Evolutionary conservation across 2,888 invertebrate genomes (phyloP), one percentile per base, ranked within the genome.

Genomic region (Drosophila setosimentum): DNA sequence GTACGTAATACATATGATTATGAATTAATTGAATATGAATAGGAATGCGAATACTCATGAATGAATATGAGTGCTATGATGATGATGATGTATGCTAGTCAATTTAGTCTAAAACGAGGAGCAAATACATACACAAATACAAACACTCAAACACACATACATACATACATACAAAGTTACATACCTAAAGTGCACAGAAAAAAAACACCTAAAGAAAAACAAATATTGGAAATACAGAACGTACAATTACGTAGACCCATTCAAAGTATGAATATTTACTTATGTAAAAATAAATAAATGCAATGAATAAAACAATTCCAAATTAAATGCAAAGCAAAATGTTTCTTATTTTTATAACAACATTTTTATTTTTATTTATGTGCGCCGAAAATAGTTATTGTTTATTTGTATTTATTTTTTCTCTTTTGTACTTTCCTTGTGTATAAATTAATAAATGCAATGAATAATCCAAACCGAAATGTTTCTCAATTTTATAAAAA

Each of bases 291-390:
- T 57, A 68, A 76, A 63, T 59, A 65, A 85, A 73, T 65, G 80
- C 80, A 86, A 83, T 74, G 61, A 83, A 80, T 69, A 73, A 83
- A 76, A 53, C n/a, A 58, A 68, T 60, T 60, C 24, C 24, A 63
- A 29, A 59, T 54, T 37, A 45, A 27, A 29, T 24, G 45, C 24
- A 45, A 30, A 18, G n/a, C 24, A 35, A 32, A n/a, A 29, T 55
- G 5, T n/a, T 33, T 55, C 3, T 63, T 7, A 6, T 54, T 54
- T 53, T 16, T n/a, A 50, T n/a, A 30, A 21, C 2, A 51, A 51
- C 8, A 13, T 13, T 30, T 16, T 32, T 5, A 24, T 16, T 24
- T 24, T 16, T 16, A 16, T 8, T 16, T 24, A 4, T 45, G 45
- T 21, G 13, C 21, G 18, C 8, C 37, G 18, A 3, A 37, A 37